Conservation (phyloP, 64 coral and sea anemone genomes). For the Pocillopora damicornis region DNA sequence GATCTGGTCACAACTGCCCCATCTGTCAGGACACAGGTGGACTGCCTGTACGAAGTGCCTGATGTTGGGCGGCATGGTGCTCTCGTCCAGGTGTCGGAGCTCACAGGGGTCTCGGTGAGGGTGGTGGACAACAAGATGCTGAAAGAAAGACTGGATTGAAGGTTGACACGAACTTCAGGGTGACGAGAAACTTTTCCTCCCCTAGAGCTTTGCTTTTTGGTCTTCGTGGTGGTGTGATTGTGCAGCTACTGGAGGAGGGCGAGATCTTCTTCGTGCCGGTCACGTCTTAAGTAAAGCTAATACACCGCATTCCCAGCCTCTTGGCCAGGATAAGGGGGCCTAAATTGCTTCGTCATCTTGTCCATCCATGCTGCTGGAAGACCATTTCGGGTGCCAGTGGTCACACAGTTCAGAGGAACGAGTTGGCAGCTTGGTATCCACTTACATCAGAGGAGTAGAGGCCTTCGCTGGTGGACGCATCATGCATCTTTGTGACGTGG, state of each 20-base stretch:
- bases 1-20: not conserved
- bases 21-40: not conserved
- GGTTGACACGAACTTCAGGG: conserved; percentile 1
- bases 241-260: conserved; percentile 29
- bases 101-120: not conserved
- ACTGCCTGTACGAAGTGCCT: conserved; percentile 16
- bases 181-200: not conserved
- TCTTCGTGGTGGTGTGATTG: not conserved
- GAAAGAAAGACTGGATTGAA: conserved; percentile 47
- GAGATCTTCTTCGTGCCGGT: not conserved
- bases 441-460: conserved; percentile 21
- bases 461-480: not conserved
- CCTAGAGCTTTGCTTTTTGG: not conserved
- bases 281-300: too few relatives aligned
- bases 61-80: not conserved
- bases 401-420: not conserved
- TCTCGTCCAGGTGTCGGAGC: not conserved
- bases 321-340: not conserved
- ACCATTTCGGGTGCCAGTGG: conserved; percentile 53
- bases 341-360: conserved; percentile 25
- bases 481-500: conserved; percentile 44
- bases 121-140: not conserved
- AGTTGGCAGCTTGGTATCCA: conserved; percentile 5
- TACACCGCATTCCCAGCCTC: not conserved
- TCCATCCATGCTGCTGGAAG: not conserved